phyloP scores from a whole-genome alignment of 2,888 invertebrate species.

The Synergus gifuensis region DNA sequence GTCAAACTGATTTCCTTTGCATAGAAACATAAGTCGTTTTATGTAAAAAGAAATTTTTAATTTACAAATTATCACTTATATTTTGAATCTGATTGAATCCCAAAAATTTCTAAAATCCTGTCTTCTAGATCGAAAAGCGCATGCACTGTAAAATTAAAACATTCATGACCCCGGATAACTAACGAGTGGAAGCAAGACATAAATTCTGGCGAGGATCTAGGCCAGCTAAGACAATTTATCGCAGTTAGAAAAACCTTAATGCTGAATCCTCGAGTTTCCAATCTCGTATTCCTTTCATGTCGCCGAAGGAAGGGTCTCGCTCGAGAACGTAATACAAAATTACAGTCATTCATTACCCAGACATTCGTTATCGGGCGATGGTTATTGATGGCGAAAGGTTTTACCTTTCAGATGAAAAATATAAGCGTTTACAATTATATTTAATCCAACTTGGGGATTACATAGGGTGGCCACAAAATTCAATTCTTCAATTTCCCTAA shows the following conservation, averaged over 20 bases:
- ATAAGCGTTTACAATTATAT: background rate
- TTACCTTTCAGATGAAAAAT: slow-evolving; percentile 20
- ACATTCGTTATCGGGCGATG: slow-evolving; percentile 3
- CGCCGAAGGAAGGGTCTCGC: slow-evolving; percentile 6
- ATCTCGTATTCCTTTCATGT: slow-evolving; percentile 37
- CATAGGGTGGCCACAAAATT: too few species aligned
- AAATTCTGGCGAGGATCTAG: slow-evolving; percentile 14
- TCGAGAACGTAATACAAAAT: slow-evolving; percentile 25
- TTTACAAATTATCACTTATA: too few species aligned
- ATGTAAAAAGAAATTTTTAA: background rate
- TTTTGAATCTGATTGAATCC: too few species aligned
- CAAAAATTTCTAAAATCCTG: background rate
- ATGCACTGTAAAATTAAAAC: slow-evolving; percentile 26
- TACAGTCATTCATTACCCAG: slow-evolving; percentile 18
- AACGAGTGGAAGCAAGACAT: slow-evolving; percentile 35
- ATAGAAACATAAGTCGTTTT: background rate
- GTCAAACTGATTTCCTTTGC: background rate
- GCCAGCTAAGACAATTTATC: slow-evolving; percentile 36
- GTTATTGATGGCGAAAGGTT: slow-evolving; percentile 15
- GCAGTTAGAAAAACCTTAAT: slow-evolving; percentile 31
- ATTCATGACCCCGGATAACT: slow-evolving; percentile 27
- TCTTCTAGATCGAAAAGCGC: background rate
- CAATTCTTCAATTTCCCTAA: too few species aligned
- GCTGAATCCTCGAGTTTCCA: slow-evolving; percentile 37
- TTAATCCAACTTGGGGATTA: background rate